These are phyloP conservation scores for Microplitis manilae DNA, from an alignment of 2,888 invertebrate genomes.

Conservation along the genomic window DNA sequence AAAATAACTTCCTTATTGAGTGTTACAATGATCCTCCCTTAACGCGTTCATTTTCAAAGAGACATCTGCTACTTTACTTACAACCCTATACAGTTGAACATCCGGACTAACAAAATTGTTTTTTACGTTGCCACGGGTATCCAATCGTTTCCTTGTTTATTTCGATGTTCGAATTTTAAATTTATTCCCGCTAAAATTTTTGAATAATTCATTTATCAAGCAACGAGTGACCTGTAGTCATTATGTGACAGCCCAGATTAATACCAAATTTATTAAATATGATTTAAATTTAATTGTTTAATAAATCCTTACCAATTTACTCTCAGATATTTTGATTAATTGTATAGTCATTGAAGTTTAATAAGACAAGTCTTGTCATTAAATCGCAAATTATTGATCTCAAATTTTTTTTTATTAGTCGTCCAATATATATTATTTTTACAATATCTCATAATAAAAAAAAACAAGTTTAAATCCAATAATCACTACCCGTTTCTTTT, in stretches of 20 bases:
- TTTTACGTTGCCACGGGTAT: constrained; percentile 3
- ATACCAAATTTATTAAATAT: too few relatives aligned
- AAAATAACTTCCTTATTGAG: not conserved
- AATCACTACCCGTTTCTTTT: not conserved
- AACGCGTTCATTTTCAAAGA: not conserved
- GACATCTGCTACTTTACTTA: not conserved
- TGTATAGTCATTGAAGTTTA: too few relatives aligned
- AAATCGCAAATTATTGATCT: too few relatives aligned
- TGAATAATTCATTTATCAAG: not conserved
- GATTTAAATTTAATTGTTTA: too few relatives aligned
- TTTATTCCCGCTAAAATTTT: not conserved
- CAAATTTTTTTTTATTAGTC: too few relatives aligned
- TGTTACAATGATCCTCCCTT: not conserved
- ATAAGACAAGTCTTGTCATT: too few relatives aligned
- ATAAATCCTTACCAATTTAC: too few relatives aligned
- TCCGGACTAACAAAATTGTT: not conserved
- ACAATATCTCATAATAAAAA: not conserved
- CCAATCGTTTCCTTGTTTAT: not conserved
- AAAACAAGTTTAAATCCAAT: not conserved
- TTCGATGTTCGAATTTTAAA: not conserved
- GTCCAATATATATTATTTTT: too few relatives aligned
- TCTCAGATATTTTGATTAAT: too few relatives aligned
- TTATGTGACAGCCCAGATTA: not conserved
- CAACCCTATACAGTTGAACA: not conserved
- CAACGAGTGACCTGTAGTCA: too few relatives aligned